These are phyloP conservation scores for Parazoanthus atlanticus DNA, from an alignment of 92 coral and sea anemone species.

Conservation along the genomic window DNA sequence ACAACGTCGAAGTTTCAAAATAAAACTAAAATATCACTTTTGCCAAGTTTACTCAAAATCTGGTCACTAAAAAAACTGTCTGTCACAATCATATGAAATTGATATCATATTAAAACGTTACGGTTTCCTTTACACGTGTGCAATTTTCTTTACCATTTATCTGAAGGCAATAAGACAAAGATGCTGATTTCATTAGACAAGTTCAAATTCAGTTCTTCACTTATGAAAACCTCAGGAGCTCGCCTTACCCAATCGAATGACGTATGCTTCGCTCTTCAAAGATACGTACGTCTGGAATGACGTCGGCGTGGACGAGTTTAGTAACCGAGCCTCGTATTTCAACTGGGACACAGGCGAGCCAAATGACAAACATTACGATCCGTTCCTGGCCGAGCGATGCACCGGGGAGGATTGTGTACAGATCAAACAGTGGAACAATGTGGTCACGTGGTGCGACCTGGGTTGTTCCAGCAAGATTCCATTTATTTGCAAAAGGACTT, in stretches of 20 bases:
- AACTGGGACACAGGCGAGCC: constrained; percentile 95
- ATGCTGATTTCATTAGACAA: too few species aligned
- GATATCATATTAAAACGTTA: neutral
- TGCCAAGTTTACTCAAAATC: too few species aligned
- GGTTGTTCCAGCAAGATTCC: constrained; percentile 80
- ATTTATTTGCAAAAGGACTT: constrained; percentile 85
- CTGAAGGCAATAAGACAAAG: too few species aligned
- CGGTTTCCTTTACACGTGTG: too few species aligned
- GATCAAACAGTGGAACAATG: constrained; percentile 76
- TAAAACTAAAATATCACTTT: too few species aligned
- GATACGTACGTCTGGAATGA: constrained; percentile 96
- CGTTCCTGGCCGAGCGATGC: constrained; percentile 63
- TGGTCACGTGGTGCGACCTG: constrained; percentile 84
- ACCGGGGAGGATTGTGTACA: constrained; percentile 97
- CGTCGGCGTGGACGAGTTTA: constrained; percentile 71
- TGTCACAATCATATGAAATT: neutral
- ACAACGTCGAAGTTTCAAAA: too few species aligned
- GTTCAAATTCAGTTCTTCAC: neutral
- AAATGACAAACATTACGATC: constrained; percentile 84
- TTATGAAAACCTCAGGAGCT: too few species aligned
- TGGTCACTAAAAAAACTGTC: too few species aligned
- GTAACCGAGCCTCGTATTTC: constrained; percentile 72
- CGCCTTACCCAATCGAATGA: neutral
- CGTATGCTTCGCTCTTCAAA: constrained; percentile 25
- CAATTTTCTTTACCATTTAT: too few species aligned